phyloP scores from a whole-genome alignment of 2,113 vertebrate genomes.

The Picathartes gymnocephalus region DNA sequence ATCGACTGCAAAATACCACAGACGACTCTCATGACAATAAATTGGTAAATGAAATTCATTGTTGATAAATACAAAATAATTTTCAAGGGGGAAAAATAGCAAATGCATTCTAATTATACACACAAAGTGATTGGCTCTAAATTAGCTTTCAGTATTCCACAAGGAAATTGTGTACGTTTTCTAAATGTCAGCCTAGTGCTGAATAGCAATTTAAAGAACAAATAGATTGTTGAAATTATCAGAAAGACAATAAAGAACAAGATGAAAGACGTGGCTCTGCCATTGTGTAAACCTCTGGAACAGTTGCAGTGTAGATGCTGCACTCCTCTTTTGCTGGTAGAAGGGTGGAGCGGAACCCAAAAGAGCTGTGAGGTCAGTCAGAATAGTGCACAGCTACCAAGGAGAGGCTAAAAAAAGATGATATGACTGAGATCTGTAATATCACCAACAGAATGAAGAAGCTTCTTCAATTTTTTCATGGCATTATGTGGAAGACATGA shows the following conservation, averaged over 20 bases:
- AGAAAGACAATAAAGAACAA: background rate
- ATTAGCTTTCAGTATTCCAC: slow-evolving; percentile 28
- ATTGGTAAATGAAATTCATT: slow-evolving; percentile 13
- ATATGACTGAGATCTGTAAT: background rate
- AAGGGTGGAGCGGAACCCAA: background rate
- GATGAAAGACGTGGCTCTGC: background rate
- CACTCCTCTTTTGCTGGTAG: rapidly evolving
- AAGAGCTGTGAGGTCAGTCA: background rate
- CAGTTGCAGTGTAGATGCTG: background rate
- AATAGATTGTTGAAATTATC: slow-evolving; percentile 1
- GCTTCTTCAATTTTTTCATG: rapidly evolving
- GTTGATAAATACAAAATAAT: slow-evolving; percentile 41
- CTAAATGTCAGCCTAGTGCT: slow-evolving; percentile 21
- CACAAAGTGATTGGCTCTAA: background rate
- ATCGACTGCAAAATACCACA: slow-evolving; percentile 18
- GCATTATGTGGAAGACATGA: background rate
- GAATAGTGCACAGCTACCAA: rapidly evolving
- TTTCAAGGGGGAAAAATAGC: slow-evolving; percentile 18
- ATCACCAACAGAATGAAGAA: background rate
- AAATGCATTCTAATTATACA: slow-evolving; percentile 28
- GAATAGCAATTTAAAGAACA: slow-evolving; percentile 35
- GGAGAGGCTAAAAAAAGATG: background rate
- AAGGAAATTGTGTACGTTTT: slow-evolving; percentile 33
- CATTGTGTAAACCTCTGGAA: background rate
- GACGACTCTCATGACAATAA: background rate